These are phyloP conservation scores for Phocides pigmalion DNA, from an alignment of 1,140 invertebrate genomes.

Conservation along the genomic window DNA sequence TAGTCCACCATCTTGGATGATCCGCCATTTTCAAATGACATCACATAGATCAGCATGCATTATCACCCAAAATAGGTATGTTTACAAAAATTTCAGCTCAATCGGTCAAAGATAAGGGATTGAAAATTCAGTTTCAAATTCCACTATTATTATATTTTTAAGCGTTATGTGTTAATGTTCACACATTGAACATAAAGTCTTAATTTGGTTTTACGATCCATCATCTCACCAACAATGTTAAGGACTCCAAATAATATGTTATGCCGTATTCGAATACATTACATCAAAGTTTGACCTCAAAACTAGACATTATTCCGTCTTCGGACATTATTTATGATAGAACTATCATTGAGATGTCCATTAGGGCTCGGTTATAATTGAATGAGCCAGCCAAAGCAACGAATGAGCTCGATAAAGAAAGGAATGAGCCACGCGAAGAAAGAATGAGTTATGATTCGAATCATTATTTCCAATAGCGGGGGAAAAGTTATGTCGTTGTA, in stretches of 20 bases:
- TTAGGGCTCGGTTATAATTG: constrained; percentile 9
- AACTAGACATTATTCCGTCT: not conserved
- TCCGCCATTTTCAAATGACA: no score
- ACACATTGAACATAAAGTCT: no score
- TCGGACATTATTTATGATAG: constrained; percentile 6
- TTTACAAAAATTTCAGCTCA: no score
- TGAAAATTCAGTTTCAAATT: no score
- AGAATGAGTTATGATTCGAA: constrained; percentile 25
- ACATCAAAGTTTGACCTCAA: constrained; percentile 15
- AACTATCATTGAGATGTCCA: constrained; percentile 15
- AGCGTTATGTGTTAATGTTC: no score
- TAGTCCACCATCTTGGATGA: no score
- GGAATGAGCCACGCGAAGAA: constrained; percentile 13
- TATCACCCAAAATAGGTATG: no score
- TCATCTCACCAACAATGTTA: not conserved
- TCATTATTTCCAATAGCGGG: constrained; percentile 22
- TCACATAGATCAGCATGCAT: no score
- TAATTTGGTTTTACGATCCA: not conserved
- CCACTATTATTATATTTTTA: no score
- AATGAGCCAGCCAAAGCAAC: constrained; percentile 10
- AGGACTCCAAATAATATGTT: not conserved
- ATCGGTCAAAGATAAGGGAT: no score
- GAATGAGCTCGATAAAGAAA: constrained; percentile 15
- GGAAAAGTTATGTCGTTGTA: constrained; percentile 8
- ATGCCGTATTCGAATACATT: no score